A percentile compares a stretch with the other conserved stretches of the same genome.
Evolutionary conservation across 2,888 invertebrate species (phyloP).

Genomic region (Thalpophila matura): DNA sequence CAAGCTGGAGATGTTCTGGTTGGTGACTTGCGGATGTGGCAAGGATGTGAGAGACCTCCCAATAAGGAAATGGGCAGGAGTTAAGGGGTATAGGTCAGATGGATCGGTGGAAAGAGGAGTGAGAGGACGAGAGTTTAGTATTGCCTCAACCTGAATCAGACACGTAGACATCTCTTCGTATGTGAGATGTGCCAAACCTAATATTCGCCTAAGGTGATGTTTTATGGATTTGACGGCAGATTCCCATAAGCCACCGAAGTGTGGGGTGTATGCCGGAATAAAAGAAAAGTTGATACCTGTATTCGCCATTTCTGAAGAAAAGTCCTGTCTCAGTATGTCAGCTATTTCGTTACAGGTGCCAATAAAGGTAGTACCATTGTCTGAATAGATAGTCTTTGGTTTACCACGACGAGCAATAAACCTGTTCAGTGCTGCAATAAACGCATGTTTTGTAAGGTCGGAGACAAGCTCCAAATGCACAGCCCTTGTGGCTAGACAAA

Average conservation of each 20-base stretch:
- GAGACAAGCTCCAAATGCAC: slow-evolving; percentile 11
- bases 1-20: too few species aligned
- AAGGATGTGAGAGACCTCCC: too few species aligned
- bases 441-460: too few species aligned
- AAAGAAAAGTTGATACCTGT: too few species aligned
- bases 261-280: too few species aligned
- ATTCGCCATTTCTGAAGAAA: too few species aligned
- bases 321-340: too few species aligned
- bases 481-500: slow-evolving; percentile 1
- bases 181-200: slow-evolving; percentile 1
- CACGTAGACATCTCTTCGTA: slow-evolving; percentile 11
- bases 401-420: slow-evolving; percentile 13
- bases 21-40: too few species aligned
- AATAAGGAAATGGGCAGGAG: too few species aligned
- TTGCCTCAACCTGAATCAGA: slow-evolving; percentile 1
- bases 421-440: too few species aligned
- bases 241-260: background rate
- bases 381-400: background rate
- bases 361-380: slow-evolving; percentile 2
- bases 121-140: slow-evolving; percentile 4
- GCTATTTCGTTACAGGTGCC: slow-evolving; percentile 1
- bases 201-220: background rate
- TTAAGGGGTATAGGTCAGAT: too few species aligned
- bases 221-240: background rate
- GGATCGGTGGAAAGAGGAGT: slow-evolving; percentile 2